Evolutionary conservation across 2,888 invertebrate genomes (phyloP).

Genomic region (Andrena bucephala): DNA sequence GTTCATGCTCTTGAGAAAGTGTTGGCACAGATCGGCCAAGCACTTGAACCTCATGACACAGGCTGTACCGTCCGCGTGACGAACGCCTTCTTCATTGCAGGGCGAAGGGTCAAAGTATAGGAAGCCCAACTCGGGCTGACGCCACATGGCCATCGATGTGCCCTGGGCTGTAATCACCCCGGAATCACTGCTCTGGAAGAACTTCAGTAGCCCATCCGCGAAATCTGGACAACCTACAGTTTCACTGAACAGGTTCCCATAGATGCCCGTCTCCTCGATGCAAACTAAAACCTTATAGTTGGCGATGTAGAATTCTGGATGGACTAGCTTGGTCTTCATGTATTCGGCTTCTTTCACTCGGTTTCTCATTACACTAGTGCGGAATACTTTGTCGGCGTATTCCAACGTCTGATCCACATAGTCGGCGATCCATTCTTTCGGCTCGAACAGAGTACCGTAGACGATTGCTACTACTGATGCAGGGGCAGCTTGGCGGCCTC

Average conservation of each 20-base stretch:
- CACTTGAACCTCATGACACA: slow-evolving; percentile 76
- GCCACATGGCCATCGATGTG: slow-evolving; percentile 87
- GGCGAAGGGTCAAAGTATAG: slow-evolving; percentile 88
- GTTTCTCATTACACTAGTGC: slow-evolving; percentile 71
- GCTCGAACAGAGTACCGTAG: slow-evolving; percentile 75
- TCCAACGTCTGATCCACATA: slow-evolving; percentile 75
- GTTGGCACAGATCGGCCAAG: slow-evolving; percentile 69
- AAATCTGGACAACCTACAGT: slow-evolving; percentile 76
- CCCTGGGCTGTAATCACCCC: slow-evolving; percentile 87
- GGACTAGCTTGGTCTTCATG: slow-evolving; percentile 71
- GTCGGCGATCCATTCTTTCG: slow-evolving; percentile 74
- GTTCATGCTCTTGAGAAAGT: slow-evolving; percentile 73
- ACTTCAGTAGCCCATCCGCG: slow-evolving; percentile 81
- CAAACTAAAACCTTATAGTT: slow-evolving; percentile 77
- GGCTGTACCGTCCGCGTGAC: slow-evolving; percentile 64
- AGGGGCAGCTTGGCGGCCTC: slow-evolving; percentile 77
- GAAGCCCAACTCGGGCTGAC: slow-evolving; percentile 83
- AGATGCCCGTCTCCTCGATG: slow-evolving; percentile 72
- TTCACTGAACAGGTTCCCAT: slow-evolving; percentile 77
- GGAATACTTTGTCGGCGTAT: slow-evolving; percentile 77
- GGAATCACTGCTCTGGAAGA: slow-evolving; percentile 82
- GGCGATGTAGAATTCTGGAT: slow-evolving; percentile 79
- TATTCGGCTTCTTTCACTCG: slow-evolving; percentile 69
- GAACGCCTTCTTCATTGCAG: slow-evolving; percentile 86
- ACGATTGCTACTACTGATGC: slow-evolving; percentile 76